Base-by-base conservation (phyloP, 2,113 vertebrate genomes). In the Cebus imitator region DNA sequence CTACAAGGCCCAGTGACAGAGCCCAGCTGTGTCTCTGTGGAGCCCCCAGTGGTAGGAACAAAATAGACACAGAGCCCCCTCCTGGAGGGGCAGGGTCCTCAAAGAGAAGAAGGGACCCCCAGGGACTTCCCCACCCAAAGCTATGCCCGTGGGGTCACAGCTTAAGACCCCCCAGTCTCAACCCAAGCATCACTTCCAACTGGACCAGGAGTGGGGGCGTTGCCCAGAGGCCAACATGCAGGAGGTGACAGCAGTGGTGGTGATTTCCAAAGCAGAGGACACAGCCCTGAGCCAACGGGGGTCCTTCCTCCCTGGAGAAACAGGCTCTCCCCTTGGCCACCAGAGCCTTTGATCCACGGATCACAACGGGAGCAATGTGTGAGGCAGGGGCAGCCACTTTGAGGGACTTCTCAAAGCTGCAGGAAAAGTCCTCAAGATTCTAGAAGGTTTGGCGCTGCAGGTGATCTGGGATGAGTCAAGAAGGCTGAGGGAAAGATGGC, bases 21-120 rank as follows among this genome's bases (percentile, higher is more conserved):
- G 93, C 98, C 96, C 98, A 99, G 99, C 98, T 99, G 98, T 97
- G 98, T 70, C 78, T 95, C 98, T 93, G 96, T 92, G 96, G 97
- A 86, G 66, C 91, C 70, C 64, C 95, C 96, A 96, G 95, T 64
- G 96, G 97, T 21, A 96, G 98, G 96, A 87, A 98, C 95, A 97
- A 98, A 98, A 98, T 96, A 97, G 98, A 98, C 98, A 95, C 78
- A 96, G 97, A 78, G n/a, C 6, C 3, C 68, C 52, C 35, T 6
- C 32, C 5, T 21, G 0, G 0, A 27, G 48, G 73, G 8, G 12
- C 0, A 14, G 61, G 66, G 40, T 30, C 84, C 48, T 37, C 43
- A 40, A 27, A 30, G 90, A 91, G 43, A 27, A 13, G 5, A 18
- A 52, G 52, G 21, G 55, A 55, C 6, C 37, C 82, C 21, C 43